Percentiles rank a stretch among this genome's conserved stretches.
Conservation (phyloP, 2,888 invertebrate species). For the Amphimallon solstitiale region DNA sequence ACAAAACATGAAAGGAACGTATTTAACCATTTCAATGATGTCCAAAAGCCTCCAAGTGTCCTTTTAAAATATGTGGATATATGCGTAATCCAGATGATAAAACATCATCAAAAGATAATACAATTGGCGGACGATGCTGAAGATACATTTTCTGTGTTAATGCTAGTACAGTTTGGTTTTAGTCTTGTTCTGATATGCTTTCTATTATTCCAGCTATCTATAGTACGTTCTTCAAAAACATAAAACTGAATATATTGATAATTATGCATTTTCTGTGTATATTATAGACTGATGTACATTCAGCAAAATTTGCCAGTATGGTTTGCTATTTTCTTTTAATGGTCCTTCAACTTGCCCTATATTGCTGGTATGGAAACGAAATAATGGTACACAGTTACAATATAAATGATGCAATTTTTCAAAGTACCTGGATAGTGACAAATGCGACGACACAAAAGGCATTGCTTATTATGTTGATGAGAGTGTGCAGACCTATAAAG, state of each 20-base stretch:
- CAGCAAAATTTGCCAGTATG: constrained; percentile 37
- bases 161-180: constrained; percentile 28
- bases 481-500: constrained; percentile 39
- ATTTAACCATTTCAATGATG: neutral
- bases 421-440: constrained; percentile 35
- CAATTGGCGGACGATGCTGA: constrained; percentile 39
- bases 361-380: constrained; percentile 46
- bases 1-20: neutral
- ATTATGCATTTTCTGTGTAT: no score
- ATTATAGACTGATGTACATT: constrained; percentile 42
- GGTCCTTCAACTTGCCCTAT: constrained; percentile 41
- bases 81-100: constrained; percentile 24
- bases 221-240: constrained; percentile 9
- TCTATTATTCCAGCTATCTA: constrained; percentile 29
- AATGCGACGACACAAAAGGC: constrained; percentile 35
- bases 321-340: constrained; percentile 39
- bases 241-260: no score
- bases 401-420: constrained; percentile 27
- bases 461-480: constrained; percentile 41
- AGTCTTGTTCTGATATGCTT: constrained; percentile 33
- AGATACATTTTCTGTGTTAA: constrained; percentile 37
- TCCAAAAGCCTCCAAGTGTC: constrained; percentile 4
- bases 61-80: constrained; percentile 30
- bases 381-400: constrained; percentile 37
- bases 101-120: constrained; percentile 43